Base-by-base conservation (phyloP, 2,888 invertebrate species). In the Amblyteles armatorius region DNA sequence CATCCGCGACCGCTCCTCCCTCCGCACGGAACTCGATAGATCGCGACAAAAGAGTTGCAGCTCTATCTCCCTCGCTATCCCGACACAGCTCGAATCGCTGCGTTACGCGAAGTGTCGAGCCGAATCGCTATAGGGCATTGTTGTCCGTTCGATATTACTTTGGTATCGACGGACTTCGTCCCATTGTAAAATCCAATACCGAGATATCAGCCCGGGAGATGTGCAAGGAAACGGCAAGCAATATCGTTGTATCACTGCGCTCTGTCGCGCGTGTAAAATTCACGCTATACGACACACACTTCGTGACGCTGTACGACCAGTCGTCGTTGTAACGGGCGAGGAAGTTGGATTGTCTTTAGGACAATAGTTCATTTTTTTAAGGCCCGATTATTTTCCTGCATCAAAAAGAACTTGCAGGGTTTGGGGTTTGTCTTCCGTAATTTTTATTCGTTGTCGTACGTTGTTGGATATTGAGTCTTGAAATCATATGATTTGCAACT, bases 161-260 rank as follows among this genome's bases (percentile, higher is more conserved):
- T 52, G 55, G 11, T 33, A 71, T 33, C 50, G 52, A 71, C 13
- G 71, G 29, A n/a, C 29, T 71, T 29, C 33, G 52, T n/a, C 44
- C 44, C n/a, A 55, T 63, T 63, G 52, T 33, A 71, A 71, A 71
- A 71, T 71, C 52, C 52, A 52, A 52, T 71, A 71, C 71, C 71
- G 33, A 36, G 63, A 36, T 63, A 63, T 36, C 63, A n/a, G n/a
- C 4, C 36, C 33, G 63, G 36, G 63, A 33, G 63, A 63, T 57
- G 57, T 63, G 29, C 63, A 33, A 63, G 36, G 29, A 63, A 63
- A 63, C 63, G 26, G 36, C 26, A 63, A 16, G 36, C 63, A 63
- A 63, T 63, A 63, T 63, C 63, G 63, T 63, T 36, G 63, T 33
- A 36, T 36, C 29, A 63, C 63, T 29, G 3, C 63, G 63, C 36